These are phyloP conservation scores for Napeogenes inachia DNA, from an alignment of 2,888 invertebrate species.

Conservation along the genomic window DNA sequence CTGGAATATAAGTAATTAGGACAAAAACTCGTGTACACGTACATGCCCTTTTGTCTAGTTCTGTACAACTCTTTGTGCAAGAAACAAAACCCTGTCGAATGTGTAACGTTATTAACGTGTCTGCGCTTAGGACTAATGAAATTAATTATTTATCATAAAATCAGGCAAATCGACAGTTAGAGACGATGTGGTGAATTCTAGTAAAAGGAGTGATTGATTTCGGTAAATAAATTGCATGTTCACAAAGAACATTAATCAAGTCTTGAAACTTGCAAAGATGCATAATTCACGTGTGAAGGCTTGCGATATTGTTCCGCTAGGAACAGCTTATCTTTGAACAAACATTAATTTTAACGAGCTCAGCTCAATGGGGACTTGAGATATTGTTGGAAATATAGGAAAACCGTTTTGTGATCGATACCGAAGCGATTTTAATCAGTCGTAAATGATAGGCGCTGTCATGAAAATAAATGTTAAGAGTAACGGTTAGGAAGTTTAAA, in stretches of 20 bases:
- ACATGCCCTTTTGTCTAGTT: constrained; percentile 21
- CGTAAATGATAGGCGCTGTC: constrained; percentile 5
- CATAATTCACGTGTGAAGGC: constrained; percentile 21
- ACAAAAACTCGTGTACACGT: constrained; percentile 20
- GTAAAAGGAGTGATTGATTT: constrained; percentile 10
- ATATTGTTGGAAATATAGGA: constrained; percentile 15
- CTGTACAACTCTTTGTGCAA: constrained; percentile 17
- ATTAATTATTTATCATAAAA: too few species aligned
- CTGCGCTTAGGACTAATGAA: neutral
- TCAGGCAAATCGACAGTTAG: neutral
- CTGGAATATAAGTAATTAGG: constrained; percentile 24
- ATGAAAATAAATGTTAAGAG: neutral
- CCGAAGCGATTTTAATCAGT: constrained; percentile 3
- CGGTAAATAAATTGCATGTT: constrained; percentile 8
- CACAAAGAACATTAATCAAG: constrained; percentile 20
- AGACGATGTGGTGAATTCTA: neutral
- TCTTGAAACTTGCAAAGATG: constrained; percentile 19
- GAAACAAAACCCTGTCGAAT: constrained; percentile 23
- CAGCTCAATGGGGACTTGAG: constrained; percentile 23
- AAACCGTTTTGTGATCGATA: constrained; percentile 15
- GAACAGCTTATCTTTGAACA: constrained; percentile 24
- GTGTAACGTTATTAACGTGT: constrained; percentile 11
- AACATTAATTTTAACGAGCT: constrained; percentile 30
- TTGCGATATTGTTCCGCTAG: constrained; percentile 17
- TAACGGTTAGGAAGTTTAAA: neutral